Percentiles rank a stretch among this genome's conserved stretches.
phyloP scores from a whole-genome alignment of 2,797 vertebrate genomes.

The Anabas testudineus region DNA sequence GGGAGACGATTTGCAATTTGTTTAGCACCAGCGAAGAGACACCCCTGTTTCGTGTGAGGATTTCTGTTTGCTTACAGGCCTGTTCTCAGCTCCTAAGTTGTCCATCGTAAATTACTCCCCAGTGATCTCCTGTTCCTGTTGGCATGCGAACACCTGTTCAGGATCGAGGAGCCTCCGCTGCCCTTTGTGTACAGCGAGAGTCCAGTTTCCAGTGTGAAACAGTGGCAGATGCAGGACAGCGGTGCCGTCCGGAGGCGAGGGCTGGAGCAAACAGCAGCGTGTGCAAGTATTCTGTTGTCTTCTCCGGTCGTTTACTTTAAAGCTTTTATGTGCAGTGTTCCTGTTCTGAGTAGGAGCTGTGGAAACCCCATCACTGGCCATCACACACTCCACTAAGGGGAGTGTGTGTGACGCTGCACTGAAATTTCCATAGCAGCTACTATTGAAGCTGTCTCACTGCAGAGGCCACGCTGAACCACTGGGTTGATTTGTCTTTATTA shows the following conservation, averaged over 20 bases:
- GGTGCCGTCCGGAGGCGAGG: slow-evolving; percentile 42
- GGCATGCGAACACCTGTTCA: slow-evolving; percentile 63
- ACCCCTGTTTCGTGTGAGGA: slow-evolving; percentile 81
- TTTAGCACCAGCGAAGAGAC: slow-evolving; percentile 75
- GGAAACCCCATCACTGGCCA: slow-evolving; percentile 58
- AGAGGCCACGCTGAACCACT: slow-evolving; percentile 71
- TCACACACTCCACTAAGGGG: slow-evolving; percentile 68
- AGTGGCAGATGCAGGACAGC: slow-evolving; percentile 44
- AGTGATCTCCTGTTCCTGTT: slow-evolving; percentile 40
- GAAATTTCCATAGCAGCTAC: slow-evolving; percentile 66
- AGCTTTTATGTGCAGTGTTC: slow-evolving; percentile 51
- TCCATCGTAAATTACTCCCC: slow-evolving; percentile 70
- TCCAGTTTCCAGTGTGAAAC: slow-evolving; percentile 58
- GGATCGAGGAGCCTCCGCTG: slow-evolving; percentile 69
- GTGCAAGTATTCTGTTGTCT: slow-evolving; percentile 52
- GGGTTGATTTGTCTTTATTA: slow-evolving; percentile 65
- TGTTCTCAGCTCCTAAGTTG: slow-evolving; percentile 85
- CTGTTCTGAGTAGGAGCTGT: slow-evolving; percentile 65
- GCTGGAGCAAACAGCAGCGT: slow-evolving; percentile 56
- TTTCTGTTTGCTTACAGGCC: slow-evolving; percentile 83
- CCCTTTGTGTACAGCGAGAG: slow-evolving; percentile 56
- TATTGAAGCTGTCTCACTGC: slow-evolving; percentile 64
- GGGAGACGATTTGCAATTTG: slow-evolving; percentile 70
- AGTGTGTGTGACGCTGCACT: slow-evolving; percentile 57
- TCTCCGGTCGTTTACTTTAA: slow-evolving; percentile 43